Evolutionary conservation across 2,888 invertebrate species (phyloP).

Genomic region (Mesopsocus fuscifrons): DNA sequence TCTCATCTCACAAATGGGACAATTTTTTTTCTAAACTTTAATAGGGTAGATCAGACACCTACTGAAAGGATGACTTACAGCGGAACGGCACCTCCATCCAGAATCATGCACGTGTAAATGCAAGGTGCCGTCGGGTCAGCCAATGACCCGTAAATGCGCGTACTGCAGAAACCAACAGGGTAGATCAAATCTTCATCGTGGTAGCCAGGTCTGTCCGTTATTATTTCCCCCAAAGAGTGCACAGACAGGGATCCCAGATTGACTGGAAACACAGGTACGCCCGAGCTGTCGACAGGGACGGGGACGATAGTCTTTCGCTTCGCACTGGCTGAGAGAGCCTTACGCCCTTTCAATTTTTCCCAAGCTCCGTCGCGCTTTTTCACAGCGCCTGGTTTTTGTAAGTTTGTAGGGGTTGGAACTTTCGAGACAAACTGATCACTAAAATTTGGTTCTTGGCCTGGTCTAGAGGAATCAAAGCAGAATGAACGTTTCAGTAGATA

Average conservation of each 20-base stretch:
- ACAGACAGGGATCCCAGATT: conserved; percentile 47
- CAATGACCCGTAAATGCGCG: conserved; percentile 51
- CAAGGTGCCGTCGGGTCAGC: conserved; percentile 48
- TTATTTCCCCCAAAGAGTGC: conserved; percentile 53
- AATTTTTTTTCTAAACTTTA: no score
- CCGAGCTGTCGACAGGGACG: conserved; percentile 43
- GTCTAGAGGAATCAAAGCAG: conserved; percentile 33
- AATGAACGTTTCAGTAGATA: conserved; percentile 58
- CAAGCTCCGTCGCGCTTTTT: conserved; percentile 14
- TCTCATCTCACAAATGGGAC: no score
- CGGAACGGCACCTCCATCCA: conserved; percentile 48
- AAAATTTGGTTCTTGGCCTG: not conserved
- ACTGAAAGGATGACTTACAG: no score
- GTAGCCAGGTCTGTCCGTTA: conserved; percentile 43
- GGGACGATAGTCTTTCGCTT: conserved; percentile 29
- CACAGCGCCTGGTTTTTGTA: conserved; percentile 12
- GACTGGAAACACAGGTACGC: conserved; percentile 53
- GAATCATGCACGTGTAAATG: conserved; percentile 60
- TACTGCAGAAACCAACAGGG: conserved; percentile 60
- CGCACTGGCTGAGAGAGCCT: conserved; percentile 12
- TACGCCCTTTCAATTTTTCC: conserved; percentile 14
- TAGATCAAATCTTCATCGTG: conserved; percentile 52
- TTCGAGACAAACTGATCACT: not conserved
- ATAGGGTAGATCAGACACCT: no score
- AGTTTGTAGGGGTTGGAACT: not conserved